Evolutionary conservation across 2,888 invertebrate species (phyloP).

Genomic region (Nymphalis urticae): DNA sequence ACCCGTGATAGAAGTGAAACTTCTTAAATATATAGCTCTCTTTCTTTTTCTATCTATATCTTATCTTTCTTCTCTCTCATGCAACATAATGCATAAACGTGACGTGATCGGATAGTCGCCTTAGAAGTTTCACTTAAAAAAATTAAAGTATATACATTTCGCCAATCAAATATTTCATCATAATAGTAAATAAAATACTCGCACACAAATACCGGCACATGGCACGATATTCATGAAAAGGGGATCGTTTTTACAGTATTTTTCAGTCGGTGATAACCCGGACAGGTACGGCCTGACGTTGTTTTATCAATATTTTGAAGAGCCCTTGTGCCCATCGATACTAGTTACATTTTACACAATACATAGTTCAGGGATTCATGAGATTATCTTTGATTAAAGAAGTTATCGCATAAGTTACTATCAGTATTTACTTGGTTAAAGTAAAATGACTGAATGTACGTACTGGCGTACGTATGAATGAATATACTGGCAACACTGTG

Average conservation of each 20-base stretch:
- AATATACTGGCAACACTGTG: too few relatives aligned
- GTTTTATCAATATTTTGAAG: slow-evolving; percentile 47
- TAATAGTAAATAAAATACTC: slow-evolving; percentile 18
- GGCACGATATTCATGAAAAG: slow-evolving; percentile 44
- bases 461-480: too few relatives aligned
- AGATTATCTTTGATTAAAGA: slow-evolving; percentile 2
- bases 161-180: background rate
- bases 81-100: too few relatives aligned
- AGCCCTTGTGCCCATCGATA: slow-evolving; percentile 8
- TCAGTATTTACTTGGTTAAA: background rate
- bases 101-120: too few relatives aligned
- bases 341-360: slow-evolving; percentile 1
- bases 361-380: background rate
- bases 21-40: too few relatives aligned
- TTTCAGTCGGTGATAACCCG: slow-evolving; percentile 59
- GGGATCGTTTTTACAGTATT: slow-evolving; percentile 63
- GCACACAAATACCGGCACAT: slow-evolving; percentile 9
- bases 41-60: too few relatives aligned
- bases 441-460: too few relatives aligned
- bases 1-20: too few relatives aligned
- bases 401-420: background rate
- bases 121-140: background rate
- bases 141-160: slow-evolving; percentile 7
- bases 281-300: slow-evolving; percentile 51
- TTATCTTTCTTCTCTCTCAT: too few relatives aligned